phyloP scores from a whole-genome alignment of 2,113 vertebrate genomes.

The Thymallus thymallus region DNA sequence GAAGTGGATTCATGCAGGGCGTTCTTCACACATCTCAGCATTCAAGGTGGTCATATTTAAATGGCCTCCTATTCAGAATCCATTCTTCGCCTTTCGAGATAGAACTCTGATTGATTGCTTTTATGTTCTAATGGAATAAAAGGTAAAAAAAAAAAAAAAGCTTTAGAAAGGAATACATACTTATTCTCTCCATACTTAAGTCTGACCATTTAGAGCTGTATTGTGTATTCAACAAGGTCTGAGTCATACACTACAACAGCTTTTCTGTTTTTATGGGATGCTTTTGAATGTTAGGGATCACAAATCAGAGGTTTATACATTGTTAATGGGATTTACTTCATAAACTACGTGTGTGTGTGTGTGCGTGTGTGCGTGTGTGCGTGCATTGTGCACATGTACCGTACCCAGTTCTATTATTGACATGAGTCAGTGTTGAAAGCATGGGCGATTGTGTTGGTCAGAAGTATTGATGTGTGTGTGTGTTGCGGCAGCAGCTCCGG shows the following conservation, averaged over 20 bases:
- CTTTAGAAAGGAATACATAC: constrained; percentile 38
- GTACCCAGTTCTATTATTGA: too few species aligned
- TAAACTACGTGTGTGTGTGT: neutral
- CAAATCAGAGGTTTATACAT: neutral
- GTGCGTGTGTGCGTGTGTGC: too few species aligned
- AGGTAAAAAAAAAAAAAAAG: constrained; percentile 23
- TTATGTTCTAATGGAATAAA: constrained; percentile 48
- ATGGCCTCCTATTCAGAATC: constrained; percentile 52
- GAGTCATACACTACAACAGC: constrained; percentile 45
- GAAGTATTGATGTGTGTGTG: constrained; percentile 6
- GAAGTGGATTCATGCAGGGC: neutral
- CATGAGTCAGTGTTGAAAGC: too few species aligned
- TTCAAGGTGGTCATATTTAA: constrained; percentile 43
- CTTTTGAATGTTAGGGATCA: neutral
- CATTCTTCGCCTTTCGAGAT: constrained; percentile 38
- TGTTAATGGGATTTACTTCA: too few species aligned
- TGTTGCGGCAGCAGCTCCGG: neutral
- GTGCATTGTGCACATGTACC: neutral
- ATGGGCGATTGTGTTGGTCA: too few species aligned
- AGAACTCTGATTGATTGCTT: constrained; percentile 30
- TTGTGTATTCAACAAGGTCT: constrained; percentile 30
- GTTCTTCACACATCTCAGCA: constrained; percentile 8
- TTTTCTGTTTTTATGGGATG: constrained; percentile 5
- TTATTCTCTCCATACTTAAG: constrained; percentile 54
- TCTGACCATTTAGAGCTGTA: constrained; percentile 56